Base-by-base conservation (phyloP, 2,113 vertebrate genomes). In the Nanger granti region DNA sequence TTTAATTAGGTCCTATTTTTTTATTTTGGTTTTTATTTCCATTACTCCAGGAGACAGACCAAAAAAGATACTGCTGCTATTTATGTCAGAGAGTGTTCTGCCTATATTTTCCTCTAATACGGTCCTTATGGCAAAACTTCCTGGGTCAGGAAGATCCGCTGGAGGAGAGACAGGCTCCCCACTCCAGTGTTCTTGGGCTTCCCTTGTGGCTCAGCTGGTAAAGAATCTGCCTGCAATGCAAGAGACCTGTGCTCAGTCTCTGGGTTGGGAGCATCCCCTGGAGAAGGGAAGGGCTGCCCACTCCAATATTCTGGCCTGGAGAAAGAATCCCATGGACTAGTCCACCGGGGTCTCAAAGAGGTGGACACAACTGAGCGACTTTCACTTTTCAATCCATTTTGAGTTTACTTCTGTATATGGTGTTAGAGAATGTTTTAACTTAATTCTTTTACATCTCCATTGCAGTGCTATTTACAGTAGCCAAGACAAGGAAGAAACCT, bases 221-320 rank as follows among this genome's bases (percentile, higher is more conserved):
- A 69, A n/a, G 66, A 69, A 20, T n/a, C 17, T 2, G 34, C 17
- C 34, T n/a, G 66, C 8, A 20, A 0, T 20, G 17, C 1, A 5
- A 34, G 8, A 5, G 8, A n/a, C 66, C 64, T n/a, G 66, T 9
- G 8, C 4, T 69, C 34, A n/a, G 0, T 69, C 17, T 34, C 34
- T n/a, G 34, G 34, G 18, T 22, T 5, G 34, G 34, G 11, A 9
- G 66, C n/a, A 37, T 22, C 8, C 18, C 66, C 66, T 69, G 66
- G 66, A 69, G 66, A 37, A 37, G 66, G 31, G 18, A 69, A 37
- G 37, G 66, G 66, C 8, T 73, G 18, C n/a, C n/a, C n/a, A 73
- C n/a, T 73, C n/a, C 66, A 11, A n/a, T 22, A 2, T 11, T 37
- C 18, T 73, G 66, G 66, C n/a, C 66, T 73, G 66, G n/a, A 73